Evolutionary conservation across 2,888 invertebrate species (phyloP).

Genomic region (Pammene fasciana): DNA sequence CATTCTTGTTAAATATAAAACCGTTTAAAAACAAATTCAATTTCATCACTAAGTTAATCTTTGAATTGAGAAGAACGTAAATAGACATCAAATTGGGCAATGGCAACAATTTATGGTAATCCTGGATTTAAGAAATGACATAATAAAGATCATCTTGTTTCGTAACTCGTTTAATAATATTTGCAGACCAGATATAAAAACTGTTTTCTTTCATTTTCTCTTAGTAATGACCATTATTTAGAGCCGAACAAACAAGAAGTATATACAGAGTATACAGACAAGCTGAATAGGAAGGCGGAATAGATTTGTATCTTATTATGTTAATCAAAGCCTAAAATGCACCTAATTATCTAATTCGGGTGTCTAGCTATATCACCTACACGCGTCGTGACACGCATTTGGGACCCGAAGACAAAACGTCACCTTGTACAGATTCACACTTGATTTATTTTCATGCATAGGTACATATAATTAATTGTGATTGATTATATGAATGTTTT

Average conservation of each 20-base stretch:
- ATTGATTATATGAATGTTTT: conserved; percentile 61
- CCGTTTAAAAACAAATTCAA: background rate
- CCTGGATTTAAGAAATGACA: conserved; percentile 25
- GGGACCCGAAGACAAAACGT: conserved; percentile 28
- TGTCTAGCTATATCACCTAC: conserved; percentile 30
- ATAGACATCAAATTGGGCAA: conserved; percentile 48
- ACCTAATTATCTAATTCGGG: conserved; percentile 30
- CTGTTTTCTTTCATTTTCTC: background rate
- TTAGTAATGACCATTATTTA: background rate
- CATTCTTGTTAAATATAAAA: background rate
- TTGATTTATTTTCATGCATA: conserved; percentile 21
- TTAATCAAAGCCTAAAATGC: conserved; percentile 22
- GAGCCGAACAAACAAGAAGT: background rate
- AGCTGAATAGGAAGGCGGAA: conserved; percentile 19
- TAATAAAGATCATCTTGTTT: conserved; percentile 31
- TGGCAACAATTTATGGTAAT: conserved; percentile 50
- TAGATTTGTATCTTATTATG: conserved; percentile 36
- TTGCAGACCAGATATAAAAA: background rate
- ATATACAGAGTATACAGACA: conserved; percentile 10
- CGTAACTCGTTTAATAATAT: conserved; percentile 18
- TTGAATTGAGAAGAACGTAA: background rate
- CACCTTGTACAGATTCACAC: conserved; percentile 27
- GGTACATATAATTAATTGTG: conserved; percentile 44
- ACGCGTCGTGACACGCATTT: conserved; percentile 2
- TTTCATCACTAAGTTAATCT: conserved; percentile 16